Percentiles rank a stretch among this genome's conserved stretches.
These are phyloP conservation scores for Meta bourneti DNA, from an alignment of 2,888 invertebrate genomes.

Conservation along the genomic window DNA sequence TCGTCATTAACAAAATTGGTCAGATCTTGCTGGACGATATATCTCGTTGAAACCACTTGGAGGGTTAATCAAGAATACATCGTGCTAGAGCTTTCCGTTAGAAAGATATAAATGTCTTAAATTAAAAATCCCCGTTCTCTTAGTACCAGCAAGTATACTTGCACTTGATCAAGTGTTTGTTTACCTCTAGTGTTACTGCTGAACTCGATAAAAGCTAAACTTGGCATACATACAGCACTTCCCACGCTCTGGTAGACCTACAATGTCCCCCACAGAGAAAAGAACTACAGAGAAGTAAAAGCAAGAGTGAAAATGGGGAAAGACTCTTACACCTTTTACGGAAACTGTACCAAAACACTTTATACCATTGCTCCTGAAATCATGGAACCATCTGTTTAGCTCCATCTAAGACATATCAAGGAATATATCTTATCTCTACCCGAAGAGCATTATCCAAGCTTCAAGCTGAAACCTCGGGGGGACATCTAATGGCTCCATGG, in stretches of 20 bases:
- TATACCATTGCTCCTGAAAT: constrained; percentile 67
- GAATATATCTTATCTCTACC: constrained; percentile 69
- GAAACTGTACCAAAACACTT: constrained; percentile 36
- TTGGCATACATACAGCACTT: not conserved
- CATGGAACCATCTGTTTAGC: constrained; percentile 70
- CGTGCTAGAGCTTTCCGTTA: too few species aligned
- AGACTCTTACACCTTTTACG: constrained; percentile 55
- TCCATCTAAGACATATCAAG: constrained; percentile 72
- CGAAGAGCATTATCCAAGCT: constrained; percentile 66
- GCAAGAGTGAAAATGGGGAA: constrained; percentile 41
- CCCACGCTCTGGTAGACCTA: not conserved
- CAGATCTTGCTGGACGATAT: too few species aligned
- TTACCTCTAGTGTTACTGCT: too few species aligned
- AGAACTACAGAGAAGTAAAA: constrained; percentile 44
- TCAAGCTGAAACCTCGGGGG: constrained; percentile 59
- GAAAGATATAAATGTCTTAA: too few species aligned
- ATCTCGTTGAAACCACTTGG: too few species aligned
- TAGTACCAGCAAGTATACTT: too few species aligned
- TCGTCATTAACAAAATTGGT: too few species aligned
- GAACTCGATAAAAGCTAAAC: too few species aligned
- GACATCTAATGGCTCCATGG: constrained; percentile 60
- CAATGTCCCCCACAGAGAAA: not conserved
- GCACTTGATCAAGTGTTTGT: too few species aligned
- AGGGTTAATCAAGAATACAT: too few species aligned
- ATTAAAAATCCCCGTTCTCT: too few species aligned